Conservation (phyloP, 2,113 vertebrate species). For the Tupaia tana region DNA sequence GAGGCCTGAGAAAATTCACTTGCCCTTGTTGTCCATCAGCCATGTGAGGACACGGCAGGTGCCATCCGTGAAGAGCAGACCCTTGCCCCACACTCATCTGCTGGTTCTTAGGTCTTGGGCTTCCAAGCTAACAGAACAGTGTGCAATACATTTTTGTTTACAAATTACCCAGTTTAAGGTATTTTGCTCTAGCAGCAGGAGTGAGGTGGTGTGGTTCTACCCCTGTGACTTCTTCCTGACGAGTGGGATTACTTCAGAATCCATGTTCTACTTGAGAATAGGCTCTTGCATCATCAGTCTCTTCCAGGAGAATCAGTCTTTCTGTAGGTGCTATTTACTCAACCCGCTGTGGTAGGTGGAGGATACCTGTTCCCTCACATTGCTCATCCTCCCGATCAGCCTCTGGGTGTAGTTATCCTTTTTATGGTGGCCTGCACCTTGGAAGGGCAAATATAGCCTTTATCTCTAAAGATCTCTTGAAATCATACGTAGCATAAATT, state of each 20-base stretch:
- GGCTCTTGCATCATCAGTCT: not conserved
- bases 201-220: not conserved
- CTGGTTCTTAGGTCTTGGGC: not conserved
- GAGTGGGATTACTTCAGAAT: not conserved
- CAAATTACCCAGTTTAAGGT: not conserved
- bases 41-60: not conserved
- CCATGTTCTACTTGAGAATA: accelerated
- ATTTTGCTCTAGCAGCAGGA: not conserved
- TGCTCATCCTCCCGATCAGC: not conserved
- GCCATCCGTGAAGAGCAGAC: not conserved
- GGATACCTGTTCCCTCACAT: accelerated
- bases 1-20: not conserved
- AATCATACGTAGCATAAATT: not conserved
- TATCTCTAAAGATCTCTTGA: not conserved
- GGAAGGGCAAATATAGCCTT: not conserved
- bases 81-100: not conserved
- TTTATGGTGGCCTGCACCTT: not conserved
- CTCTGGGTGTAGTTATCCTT: not conserved
- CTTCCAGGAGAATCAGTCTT: not conserved
- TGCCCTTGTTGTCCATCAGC: not conserved
- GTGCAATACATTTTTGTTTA: not conserved
- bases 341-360: accelerated
- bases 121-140: not conserved
- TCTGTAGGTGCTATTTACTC: not conserved
- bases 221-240: not conserved